Base-by-base conservation (phyloP, 2,797 vertebrate genomes). In the Chelon auratus region DNA sequence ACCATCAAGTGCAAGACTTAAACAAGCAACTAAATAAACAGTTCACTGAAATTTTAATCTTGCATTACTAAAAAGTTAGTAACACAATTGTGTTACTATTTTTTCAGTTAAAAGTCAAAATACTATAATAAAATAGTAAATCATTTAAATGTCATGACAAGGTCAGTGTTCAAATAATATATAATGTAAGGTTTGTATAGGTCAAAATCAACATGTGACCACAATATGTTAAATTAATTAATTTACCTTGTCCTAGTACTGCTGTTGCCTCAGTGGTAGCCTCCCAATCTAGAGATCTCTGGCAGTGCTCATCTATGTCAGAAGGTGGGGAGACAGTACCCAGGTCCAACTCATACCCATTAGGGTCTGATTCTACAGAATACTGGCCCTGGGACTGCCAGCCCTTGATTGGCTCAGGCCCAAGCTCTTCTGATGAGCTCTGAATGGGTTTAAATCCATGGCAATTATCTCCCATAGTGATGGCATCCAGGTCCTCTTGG, bases 371-470 rank as follows among this genome's bases (percentile, higher is more conserved):
- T 55, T 93, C 93, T 0, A 83, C 61, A 26, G 93, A 93, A 52
- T 76, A 90, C 78, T 91, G 91, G 26, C 89, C 90, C 77, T 85
- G 83, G 8, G 89, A 89, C 61, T 60, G 74, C 87, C 91, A 91
- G 56, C 70, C 73, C 9, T 15, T 73, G 2, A 72, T 40, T 0
- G 80, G 74, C 50, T 81, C 81, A 1, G 73, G 87, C 9, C 79
- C 87, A 36, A 91, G 66, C 54, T 92, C 91, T 42, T 92, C 91
- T 6, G 91, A 87, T 0, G 91, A 93, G 68, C 89, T 92, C 78
- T 92, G 89, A 26, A 93, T 93, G n/a, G 93, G 91, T 77, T 91
- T 90, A 64, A 93, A 93, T 18, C 91, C 88, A 9, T 1, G 14
- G 20, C 56, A 24, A 4, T 89, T 75, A 3, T 75, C 73, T 0